Conservation (phyloP, 2,113 vertebrate genomes). For the Tringa solitaria region DNA sequence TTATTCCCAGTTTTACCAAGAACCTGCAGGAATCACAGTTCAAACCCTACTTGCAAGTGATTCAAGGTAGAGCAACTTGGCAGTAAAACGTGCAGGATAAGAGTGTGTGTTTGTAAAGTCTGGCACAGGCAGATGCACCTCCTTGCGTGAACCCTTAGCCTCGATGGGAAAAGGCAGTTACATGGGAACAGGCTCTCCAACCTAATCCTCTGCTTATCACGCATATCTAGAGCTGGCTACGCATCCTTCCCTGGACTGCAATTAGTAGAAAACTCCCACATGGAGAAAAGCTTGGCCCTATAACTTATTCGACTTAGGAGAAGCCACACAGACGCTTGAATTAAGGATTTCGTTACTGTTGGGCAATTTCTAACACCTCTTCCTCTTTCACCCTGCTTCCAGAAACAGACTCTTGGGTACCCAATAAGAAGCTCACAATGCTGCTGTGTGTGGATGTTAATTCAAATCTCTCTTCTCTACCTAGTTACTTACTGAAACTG, state of each 20-base stretch:
- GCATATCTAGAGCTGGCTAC: neutral
- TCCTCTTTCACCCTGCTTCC: neutral
- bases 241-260: neutral
- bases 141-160: neutral
- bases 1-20: neutral
- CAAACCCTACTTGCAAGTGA: neutral
- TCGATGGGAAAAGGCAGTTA: neutral
- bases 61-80: slow-evolving; percentile 39
- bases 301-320: neutral
- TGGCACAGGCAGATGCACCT: slow-evolving; percentile 1
- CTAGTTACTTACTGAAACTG: neutral
- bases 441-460: neutral
- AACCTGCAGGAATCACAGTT: neutral
- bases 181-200: neutral
- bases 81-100: neutral
- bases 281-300: neutral
- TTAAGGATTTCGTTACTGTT: neutral
- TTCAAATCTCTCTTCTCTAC: neutral
- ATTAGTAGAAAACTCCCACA: neutral
- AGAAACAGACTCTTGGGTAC: neutral
- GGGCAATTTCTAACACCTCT: neutral
- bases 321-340: neutral
- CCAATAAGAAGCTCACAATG: neutral
- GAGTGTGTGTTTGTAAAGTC: neutral
- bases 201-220: neutral